Conservation (phyloP, 2,797 vertebrate genomes). For the Lepilemur ruficaudatus region DNA sequence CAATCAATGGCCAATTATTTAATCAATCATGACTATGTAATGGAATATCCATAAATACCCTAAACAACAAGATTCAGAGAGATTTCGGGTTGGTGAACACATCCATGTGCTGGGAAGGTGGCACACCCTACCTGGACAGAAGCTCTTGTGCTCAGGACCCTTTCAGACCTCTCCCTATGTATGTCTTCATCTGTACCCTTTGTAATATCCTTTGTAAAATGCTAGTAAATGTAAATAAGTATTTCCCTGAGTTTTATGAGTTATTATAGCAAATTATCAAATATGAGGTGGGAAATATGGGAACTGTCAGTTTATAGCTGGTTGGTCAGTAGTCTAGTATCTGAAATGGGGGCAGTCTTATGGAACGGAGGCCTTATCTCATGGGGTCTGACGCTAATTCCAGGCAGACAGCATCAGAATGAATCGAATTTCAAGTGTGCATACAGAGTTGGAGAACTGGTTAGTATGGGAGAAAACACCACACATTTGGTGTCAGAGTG, state of each 20-base stretch:
- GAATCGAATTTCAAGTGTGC: not conserved
- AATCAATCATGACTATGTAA: not conserved
- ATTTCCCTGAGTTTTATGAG: not conserved
- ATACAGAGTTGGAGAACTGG: not conserved
- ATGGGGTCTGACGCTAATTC: not conserved
- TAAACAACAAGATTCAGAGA: not conserved
- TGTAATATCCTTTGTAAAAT: not conserved
- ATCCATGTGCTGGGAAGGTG: not conserved
- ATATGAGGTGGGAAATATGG: not conserved
- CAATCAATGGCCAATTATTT: not conserved
- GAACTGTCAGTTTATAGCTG: not conserved
- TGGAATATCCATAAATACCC: not conserved
- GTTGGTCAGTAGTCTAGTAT: not conserved
- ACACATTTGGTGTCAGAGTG: not conserved
- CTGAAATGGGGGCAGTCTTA: not conserved
- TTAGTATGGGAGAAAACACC: not conserved
- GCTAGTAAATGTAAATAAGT: not conserved
- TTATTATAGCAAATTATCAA: not conserved
- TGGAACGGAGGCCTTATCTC: not conserved
- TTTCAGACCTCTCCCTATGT: not conserved
- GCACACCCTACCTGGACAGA: not conserved
- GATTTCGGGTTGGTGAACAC: not conserved
- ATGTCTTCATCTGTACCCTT: not conserved
- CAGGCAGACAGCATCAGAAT: not conserved
- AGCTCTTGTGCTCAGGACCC: not conserved